A percentile compares a stretch with the other conserved stretches of the same genome.
phyloP scores from a whole-genome alignment of 1,140 invertebrate species.

The Drosophila parabipectinata region DNA sequence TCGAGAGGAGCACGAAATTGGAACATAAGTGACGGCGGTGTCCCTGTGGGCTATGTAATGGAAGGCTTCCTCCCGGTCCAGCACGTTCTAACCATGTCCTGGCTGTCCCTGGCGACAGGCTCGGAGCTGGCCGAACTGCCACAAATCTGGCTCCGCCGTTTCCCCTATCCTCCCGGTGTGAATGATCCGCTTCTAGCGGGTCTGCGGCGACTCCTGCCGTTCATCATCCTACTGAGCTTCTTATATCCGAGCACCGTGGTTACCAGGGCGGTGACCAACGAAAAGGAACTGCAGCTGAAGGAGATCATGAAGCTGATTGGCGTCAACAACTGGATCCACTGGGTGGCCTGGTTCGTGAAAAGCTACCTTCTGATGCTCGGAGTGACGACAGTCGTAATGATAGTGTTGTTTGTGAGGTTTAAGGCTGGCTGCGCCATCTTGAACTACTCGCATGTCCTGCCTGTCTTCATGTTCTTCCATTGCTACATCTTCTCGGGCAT shows the following conservation, averaged over 20 bases:
- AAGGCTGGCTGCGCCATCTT: slow-evolving; percentile 57
- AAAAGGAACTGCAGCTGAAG: slow-evolving; percentile 88
- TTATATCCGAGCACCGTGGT: slow-evolving; percentile 91
- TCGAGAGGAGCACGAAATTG: slow-evolving; percentile 60
- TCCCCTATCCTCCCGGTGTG: slow-evolving; percentile 90
- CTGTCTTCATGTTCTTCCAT: slow-evolving; percentile 85
- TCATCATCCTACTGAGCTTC: slow-evolving; percentile 91
- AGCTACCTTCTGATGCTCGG: slow-evolving; percentile 89
- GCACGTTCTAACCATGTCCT: slow-evolving; percentile 85
- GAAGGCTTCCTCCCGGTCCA: slow-evolving; percentile 88
- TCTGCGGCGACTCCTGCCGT: slow-evolving; percentile 88
- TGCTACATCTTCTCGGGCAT: slow-evolving; percentile 85
- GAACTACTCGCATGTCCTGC: slow-evolving; percentile 69
- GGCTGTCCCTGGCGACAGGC: slow-evolving; percentile 32
- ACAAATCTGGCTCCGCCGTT: slow-evolving; percentile 84
- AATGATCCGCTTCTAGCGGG: slow-evolving; percentile 88
- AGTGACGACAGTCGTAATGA: slow-evolving; percentile 84
- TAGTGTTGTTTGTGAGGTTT: slow-evolving; percentile 13
- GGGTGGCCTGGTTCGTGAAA: slow-evolving; percentile 93
- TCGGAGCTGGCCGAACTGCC: slow-evolving; percentile 14
- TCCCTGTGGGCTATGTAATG: slow-evolving; percentile 85
- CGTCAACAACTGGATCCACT: slow-evolving; percentile 91
- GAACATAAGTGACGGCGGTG: slow-evolving; percentile 53
- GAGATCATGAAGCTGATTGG: slow-evolving; percentile 96
- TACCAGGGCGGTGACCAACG: slow-evolving; percentile 87